These are phyloP conservation scores for Andrena dorsata DNA, from an alignment of 2,888 invertebrate genomes.

Conservation along the genomic window DNA sequence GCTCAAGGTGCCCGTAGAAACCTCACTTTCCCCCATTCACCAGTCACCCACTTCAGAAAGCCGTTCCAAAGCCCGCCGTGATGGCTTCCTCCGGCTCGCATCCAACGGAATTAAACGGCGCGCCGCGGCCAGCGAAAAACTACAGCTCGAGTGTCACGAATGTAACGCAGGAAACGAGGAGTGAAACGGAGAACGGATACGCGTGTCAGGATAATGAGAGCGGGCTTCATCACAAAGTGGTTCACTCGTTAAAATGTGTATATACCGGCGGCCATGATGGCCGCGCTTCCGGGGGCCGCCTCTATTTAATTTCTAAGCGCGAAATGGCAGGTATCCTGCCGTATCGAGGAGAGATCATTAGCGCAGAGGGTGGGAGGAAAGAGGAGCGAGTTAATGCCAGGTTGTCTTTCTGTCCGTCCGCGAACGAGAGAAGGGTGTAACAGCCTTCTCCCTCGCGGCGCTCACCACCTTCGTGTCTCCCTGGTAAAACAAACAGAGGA, in stretches of 20 bases:
- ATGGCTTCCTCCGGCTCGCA: not conserved
- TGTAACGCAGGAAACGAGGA: constrained; percentile 48
- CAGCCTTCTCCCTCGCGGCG: constrained; percentile 53
- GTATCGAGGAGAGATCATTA: constrained; percentile 62
- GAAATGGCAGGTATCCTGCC: constrained; percentile 69
- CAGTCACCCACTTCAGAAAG: not conserved
- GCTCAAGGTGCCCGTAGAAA: too few species aligned
- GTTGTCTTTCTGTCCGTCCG: constrained; percentile 76
- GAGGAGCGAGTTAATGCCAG: constrained; percentile 77
- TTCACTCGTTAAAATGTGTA: constrained; percentile 27
- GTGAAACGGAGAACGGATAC: constrained; percentile 72
- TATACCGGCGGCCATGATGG: constrained; percentile 64
- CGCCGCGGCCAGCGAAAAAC: not conserved
- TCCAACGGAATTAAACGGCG: not conserved
- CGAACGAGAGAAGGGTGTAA: constrained; percentile 65
- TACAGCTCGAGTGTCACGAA: constrained; percentile 21
- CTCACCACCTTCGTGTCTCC: constrained; percentile 15
- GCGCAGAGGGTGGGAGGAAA: constrained; percentile 10
- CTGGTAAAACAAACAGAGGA: constrained; percentile 68
- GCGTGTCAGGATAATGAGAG: constrained; percentile 72
- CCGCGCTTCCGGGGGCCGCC: constrained; percentile 71
- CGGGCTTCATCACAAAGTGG: constrained; percentile 34
- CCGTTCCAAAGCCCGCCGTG: not conserved
- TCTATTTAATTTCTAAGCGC: constrained; percentile 76
- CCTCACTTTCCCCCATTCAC: not conserved